Evolutionary conservation across 1,140 invertebrate species (phyloP), one percentile per base, ranked within the genome.

Genomic region (Hyphantria cunea): DNA sequence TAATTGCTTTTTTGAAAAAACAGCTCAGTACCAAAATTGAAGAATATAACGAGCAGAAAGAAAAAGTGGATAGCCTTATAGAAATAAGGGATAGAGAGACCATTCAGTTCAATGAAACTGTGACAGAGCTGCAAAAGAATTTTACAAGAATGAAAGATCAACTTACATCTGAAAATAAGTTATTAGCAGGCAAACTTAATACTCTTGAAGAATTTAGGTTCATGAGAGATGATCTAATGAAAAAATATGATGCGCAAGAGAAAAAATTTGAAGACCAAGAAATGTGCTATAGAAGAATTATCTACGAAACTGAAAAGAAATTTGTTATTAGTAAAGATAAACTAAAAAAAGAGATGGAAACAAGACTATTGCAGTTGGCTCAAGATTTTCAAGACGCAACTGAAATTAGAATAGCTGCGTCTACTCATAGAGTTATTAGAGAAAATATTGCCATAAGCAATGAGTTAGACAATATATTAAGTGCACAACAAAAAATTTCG

Each of bases 151-250:
- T 96, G 94, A 95, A 96, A 67, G 96, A 96, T 73, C 95, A 95
- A 76, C 89, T 98, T 1, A 95, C 94, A 9, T 95, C 96, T 6
- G 96, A 98, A 92, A 96, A 97, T 49, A 97, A 97, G 92, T 88
- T 97, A 6, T 82, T 95, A 50, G 96, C 94, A 78, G 96, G 96
- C 51, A 97, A 97, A 91, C 81, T 98, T 7, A 97, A 96, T 71
- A 95, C 96, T 0, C 80, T 98, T 62, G 97, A 98, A 82, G 97
- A 98, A 72, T 98, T 97, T 90, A 93, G 96, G 71, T 90, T 95
- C 31, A 96, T 97, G 64, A 93, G 95, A 66, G 95, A 97, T 64
- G 94, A 97, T 47, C 89, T 98, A 13, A 94, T 97, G 93, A 92
- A 92, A 32, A 97, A 97, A 81, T 97, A 96, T 81, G 94, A 96